Evolutionary conservation across 2,888 invertebrate species (phyloP).

Genomic region (Eucriotettix oculatus): DNA sequence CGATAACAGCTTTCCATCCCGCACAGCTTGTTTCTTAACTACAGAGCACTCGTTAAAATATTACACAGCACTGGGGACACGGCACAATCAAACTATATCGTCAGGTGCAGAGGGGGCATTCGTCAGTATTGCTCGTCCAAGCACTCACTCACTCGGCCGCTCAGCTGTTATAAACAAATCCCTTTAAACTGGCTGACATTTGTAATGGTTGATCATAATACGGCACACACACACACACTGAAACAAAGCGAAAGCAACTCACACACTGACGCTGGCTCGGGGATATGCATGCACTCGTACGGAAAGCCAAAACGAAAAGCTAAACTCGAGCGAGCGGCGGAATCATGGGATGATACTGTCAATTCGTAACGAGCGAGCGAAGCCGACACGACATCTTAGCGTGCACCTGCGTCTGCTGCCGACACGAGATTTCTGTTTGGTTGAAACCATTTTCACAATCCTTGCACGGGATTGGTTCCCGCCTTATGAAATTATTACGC

Average conservation of each 20-base stretch:
- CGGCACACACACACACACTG: not conserved
- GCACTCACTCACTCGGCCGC: not conserved
- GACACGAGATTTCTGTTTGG: conserved; percentile 7
- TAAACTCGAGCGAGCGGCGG: no score
- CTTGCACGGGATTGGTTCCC: conserved; percentile 7
- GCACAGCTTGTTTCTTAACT: not conserved
- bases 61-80: no score
- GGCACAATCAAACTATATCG: no score
- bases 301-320: no score
- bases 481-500: conserved; percentile 3
- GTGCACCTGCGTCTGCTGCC: conserved; percentile 2
- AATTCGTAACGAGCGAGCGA: not conserved
- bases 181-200: not conserved
- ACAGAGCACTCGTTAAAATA: not conserved
- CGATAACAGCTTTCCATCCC: conserved; percentile 5
- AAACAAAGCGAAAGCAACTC: no score
- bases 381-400: not conserved
- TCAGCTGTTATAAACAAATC: not conserved
- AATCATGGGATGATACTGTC: not conserved
- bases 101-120: no score
- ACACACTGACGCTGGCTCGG: no score
- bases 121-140: no score
- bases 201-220: not conserved
- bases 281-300: no score
- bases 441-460: conserved; percentile 2